phyloP scores from a whole-genome alignment of 2,797 vertebrate genomes.

The Vespertilio murinus region DNA sequence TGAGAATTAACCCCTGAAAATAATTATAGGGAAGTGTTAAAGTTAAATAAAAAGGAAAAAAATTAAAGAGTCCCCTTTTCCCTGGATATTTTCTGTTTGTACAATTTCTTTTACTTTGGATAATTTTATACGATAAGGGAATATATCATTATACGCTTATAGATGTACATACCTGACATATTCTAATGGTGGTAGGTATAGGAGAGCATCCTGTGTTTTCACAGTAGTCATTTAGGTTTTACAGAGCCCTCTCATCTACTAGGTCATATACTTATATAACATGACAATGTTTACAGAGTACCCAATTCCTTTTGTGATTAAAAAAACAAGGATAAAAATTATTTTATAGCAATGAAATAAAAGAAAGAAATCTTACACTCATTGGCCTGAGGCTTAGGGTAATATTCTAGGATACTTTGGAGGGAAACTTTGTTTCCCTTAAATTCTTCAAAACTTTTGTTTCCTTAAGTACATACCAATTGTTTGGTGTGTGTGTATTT shows the following conservation, averaged over 20 bases:
- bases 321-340: not conserved
- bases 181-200: not conserved
- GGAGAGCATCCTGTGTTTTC: not conserved
- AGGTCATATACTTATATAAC: not conserved
- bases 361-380: slow-evolving; percentile 2
- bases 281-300: not conserved
- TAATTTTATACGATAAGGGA: slow-evolving; percentile 24
- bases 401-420: not conserved
- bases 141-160: not conserved
- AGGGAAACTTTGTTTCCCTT: not conserved
- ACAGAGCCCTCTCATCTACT: not conserved
- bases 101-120: not conserved
- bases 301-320: slow-evolving; percentile 5
- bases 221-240: not conserved
- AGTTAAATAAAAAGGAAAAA: not conserved
- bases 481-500: not conserved
- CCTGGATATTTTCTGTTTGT: not conserved
- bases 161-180: not conserved
- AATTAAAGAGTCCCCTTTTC: not conserved
- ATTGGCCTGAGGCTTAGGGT: not conserved
- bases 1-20: no score
- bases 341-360: not conserved
- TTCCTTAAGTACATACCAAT: not conserved
- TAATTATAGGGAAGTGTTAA: not conserved
- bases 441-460: not conserved